A percentile compares a stretch with the other conserved stretches of the same genome.
These are phyloP conservation scores for Lepisosteus osseus DNA, from an alignment of 2,113 vertebrate genomes.

Conservation along the genomic window DNA sequence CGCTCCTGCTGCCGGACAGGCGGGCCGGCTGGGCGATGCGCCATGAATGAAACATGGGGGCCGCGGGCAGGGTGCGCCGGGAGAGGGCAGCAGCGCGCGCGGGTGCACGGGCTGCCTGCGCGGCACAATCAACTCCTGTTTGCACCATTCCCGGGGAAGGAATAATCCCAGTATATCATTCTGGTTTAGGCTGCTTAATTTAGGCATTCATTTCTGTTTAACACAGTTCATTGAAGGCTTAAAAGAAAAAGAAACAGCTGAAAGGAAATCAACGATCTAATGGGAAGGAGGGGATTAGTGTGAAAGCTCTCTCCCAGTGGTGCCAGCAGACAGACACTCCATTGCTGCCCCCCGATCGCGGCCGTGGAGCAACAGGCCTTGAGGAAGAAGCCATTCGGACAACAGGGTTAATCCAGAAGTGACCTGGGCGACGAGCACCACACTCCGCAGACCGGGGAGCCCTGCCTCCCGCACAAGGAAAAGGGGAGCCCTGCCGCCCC, in stretches of 20 bases:
- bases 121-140: too few species aligned
- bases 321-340: conserved; percentile 12
- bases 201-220: too few species aligned
- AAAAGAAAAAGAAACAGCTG: conserved; percentile 3
- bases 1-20: conserved; percentile 39
- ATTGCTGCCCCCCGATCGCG: conserved; percentile 12
- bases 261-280: too few species aligned
- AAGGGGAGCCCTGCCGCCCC: too few species aligned
- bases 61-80: neutral
- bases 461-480: too few species aligned
- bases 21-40: conserved; percentile 33
- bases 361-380: conserved; percentile 15
- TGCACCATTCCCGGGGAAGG: too few species aligned
- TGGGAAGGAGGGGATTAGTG: too few species aligned
- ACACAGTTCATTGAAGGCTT: neutral
- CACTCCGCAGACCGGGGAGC: too few species aligned
- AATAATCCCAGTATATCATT: too few species aligned
- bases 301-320: too few species aligned
- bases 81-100: neutral
- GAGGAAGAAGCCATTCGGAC: neutral
- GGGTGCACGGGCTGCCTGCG: neutral
- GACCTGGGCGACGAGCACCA: too few species aligned
- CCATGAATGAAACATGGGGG: conserved; percentile 46
- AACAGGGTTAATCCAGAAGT: neutral
- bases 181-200: too few species aligned